Conservation (phyloP, 2,113 vertebrate genomes). For the Steatornis caripensis region DNA sequence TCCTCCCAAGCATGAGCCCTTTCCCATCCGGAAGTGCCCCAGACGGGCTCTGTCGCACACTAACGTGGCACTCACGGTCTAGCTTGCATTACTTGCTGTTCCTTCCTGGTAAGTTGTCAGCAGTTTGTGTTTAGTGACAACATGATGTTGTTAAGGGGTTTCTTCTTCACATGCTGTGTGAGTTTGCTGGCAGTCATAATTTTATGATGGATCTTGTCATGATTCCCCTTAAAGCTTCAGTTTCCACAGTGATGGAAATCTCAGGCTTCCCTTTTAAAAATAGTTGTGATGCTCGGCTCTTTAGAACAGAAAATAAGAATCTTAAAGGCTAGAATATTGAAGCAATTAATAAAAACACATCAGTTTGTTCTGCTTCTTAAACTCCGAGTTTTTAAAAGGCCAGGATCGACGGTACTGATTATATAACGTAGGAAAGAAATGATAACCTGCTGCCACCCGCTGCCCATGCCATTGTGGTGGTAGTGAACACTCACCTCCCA, state of each 20-base stretch:
- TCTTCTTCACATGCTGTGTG: background rate
- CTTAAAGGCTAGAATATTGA: background rate
- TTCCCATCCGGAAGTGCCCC: background rate
- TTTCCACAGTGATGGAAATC: background rate
- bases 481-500: background rate
- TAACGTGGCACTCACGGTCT: background rate
- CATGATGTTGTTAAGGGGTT: background rate
- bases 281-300: background rate
- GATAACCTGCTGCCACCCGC: constrained; percentile 33
- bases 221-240: constrained; percentile 1
- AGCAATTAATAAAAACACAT: background rate
- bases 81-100: background rate
- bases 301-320: background rate
- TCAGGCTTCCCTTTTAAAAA: background rate
- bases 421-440: background rate
- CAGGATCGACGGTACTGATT: background rate
- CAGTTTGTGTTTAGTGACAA: background rate
- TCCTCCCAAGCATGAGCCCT: background rate
- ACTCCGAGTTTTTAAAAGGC: background rate
- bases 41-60: fast-evolving
- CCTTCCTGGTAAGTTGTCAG: background rate
- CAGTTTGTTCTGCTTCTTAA: background rate
- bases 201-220: background rate
- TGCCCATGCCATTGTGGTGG: background rate
- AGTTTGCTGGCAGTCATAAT: background rate